A percentile compares a stretch with the other conserved stretches of the same genome.
Conservation (phyloP, 2,888 invertebrate genomes). For the Bedellia somnulentella region DNA sequence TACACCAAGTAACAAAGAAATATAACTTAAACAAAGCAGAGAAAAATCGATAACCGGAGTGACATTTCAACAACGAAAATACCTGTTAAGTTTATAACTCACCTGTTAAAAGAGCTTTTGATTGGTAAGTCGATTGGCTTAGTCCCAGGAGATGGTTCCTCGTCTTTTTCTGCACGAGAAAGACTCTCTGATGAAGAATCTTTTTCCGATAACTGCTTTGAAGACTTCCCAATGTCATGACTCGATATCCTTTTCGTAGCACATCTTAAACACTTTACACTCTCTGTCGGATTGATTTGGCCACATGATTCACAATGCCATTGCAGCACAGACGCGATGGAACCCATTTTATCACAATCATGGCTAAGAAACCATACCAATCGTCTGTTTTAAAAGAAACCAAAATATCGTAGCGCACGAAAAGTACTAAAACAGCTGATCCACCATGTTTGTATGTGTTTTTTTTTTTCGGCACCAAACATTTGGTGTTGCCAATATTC, state of each 20-base stretch:
- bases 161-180: slow-evolving; percentile 42
- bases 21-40: slow-evolving; percentile 45
- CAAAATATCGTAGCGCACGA: slow-evolving; percentile 35
- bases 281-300: slow-evolving; percentile 87
- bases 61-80: slow-evolving; percentile 33
- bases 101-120: slow-evolving; percentile 46
- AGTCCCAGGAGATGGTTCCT: slow-evolving; percentile 44
- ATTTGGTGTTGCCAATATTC: slow-evolving; percentile 3
- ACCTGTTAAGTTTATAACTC: slow-evolving; percentile 23
- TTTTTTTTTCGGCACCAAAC: slow-evolving; percentile 17
- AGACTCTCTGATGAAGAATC: slow-evolving; percentile 47
- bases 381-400: slow-evolving; percentile 42
- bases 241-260: slow-evolving; percentile 66
- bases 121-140: slow-evolving; percentile 44
- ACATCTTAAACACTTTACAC: slow-evolving; percentile 82
- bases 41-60: slow-evolving; percentile 50
- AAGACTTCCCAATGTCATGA: slow-evolving; percentile 52
- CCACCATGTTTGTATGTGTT: slow-evolving; percentile 63
- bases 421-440: slow-evolving; percentile 63
- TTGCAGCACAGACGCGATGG: slow-evolving; percentile 91
- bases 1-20: slow-evolving; percentile 42
- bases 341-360: slow-evolving; percentile 76
- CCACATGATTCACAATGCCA: slow-evolving; percentile 89
- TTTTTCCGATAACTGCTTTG: slow-evolving; percentile 31
- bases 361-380: slow-evolving; percentile 58